Percentiles rank a stretch among this genome's conserved stretches.
phyloP scores from a whole-genome alignment of 2,113 vertebrate genomes.

The Bambusicola thoracicus region DNA sequence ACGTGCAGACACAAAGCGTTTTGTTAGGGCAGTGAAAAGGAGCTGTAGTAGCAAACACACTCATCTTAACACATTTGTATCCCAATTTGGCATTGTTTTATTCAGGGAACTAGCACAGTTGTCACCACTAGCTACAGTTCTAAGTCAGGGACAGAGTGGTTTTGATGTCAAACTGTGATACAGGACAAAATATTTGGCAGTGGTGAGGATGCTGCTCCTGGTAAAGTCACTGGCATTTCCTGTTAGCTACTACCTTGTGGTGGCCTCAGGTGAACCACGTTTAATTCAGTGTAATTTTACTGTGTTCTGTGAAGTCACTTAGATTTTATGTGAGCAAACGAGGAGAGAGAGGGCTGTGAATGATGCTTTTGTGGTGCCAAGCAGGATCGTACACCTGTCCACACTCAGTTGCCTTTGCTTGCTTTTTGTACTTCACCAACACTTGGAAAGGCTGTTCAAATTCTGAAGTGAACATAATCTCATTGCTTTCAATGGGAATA shows the following conservation, averaged over 20 bases:
- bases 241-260: background rate
- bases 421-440: background rate
- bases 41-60: background rate
- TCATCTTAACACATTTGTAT: background rate
- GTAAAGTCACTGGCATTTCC: background rate
- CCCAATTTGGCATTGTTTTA: slow-evolving; percentile 1
- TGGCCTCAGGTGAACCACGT: slow-evolving; percentile 6
- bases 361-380: background rate
- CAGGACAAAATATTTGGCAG: background rate
- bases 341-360: background rate
- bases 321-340: background rate
- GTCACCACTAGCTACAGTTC: background rate
- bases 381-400: background rate
- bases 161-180: background rate
- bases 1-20: background rate
- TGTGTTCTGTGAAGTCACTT: background rate
- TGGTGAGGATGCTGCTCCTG: background rate
- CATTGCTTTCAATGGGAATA: background rate
- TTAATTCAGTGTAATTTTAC: background rate
- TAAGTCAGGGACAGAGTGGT: background rate
- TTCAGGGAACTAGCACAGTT: background rate
- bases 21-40: background rate
- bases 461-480: background rate
- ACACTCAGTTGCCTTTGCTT: background rate
- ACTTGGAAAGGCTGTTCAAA: background rate